A percentile compares a stretch with the other conserved stretches of the same genome.
These are phyloP conservation scores for Pachypsylla venusta DNA, from an alignment of 1,140 invertebrate species.

Conservation along the genomic window DNA sequence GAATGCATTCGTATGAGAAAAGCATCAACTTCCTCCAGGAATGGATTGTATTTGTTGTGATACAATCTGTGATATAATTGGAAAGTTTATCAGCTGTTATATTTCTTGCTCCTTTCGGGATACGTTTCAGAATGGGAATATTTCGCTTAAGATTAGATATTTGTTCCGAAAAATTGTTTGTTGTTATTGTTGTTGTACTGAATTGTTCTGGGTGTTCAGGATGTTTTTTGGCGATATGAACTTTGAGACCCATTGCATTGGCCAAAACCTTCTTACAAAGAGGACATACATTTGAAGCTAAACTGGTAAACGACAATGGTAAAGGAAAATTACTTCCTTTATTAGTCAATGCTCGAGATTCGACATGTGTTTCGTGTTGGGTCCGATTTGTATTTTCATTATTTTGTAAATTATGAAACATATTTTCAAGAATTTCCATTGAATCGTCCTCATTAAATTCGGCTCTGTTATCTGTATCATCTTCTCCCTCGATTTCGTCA, in stretches of 20 bases:
- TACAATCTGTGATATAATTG: background rate
- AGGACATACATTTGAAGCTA: background rate
- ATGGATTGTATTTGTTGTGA: background rate
- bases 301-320: no score
- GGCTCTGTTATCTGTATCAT: no score
- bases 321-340: no score
- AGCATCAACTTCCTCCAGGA: background rate
- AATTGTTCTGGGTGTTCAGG: background rate
- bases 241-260: background rate
- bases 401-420: no score
- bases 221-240: background rate
- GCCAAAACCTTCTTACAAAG: background rate
- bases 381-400: no score
- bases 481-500: no score
- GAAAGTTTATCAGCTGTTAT: background rate
- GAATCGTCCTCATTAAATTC: no score
- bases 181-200: background rate
- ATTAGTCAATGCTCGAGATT: no score
- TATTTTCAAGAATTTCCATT: no score
- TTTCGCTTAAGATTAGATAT: background rate
- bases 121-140: background rate
- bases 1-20: background rate
- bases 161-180: background rate
- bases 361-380: no score
- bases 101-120: background rate